Evolutionary conservation across 2,797 vertebrate species (phyloP), one percentile per base, ranked within the genome.

Genomic region (Staurois parvus): DNA sequence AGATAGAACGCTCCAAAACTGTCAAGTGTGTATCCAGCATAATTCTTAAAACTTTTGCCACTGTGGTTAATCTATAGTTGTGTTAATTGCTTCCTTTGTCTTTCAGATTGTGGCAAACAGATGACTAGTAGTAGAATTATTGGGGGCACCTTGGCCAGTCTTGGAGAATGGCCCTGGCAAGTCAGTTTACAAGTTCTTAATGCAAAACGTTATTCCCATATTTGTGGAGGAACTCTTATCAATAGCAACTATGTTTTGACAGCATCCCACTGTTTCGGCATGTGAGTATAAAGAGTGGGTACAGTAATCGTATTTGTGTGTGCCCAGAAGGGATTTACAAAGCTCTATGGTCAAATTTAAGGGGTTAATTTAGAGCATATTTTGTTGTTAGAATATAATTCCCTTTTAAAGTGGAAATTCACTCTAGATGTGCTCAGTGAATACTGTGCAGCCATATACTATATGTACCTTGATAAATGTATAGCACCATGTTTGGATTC

Each of bases 131-230:
- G 95, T 34, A 90, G 95, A 85, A 99, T 99, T 79, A 94, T 99
- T 3, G 97, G 96, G 1, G 98, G 98, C 10, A 92, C 26, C 0
- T 30, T 87, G 79, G 93, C 97, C 2, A 87, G 92, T 0, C 45
- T 56, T 40, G 96, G 91, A 79, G 94, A 94, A 42, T 98, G 96
- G 96, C 97, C 97, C 0, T 99, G 98, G 98, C 98, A 99, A 88
- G 79, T 96, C 64, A 96, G 97, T 0, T 94, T 99, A 48, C 95
- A 97, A 67, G 96, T 90, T 0, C 45, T 17, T 11, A 19, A 67
- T 13, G 52, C 59, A n/a, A 28, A 4, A 17, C 89, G 92, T n/a
- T 86, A 87, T 0, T 89, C 89, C 59, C 95, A 95, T 90, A 92
- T 95, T 76, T 99, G 98, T 0, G 98, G 98, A 0, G 98, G 95